Evolutionary conservation across 2,797 vertebrate genomes (phyloP).

Genomic region (Gobionotothen gibberifrons): DNA sequence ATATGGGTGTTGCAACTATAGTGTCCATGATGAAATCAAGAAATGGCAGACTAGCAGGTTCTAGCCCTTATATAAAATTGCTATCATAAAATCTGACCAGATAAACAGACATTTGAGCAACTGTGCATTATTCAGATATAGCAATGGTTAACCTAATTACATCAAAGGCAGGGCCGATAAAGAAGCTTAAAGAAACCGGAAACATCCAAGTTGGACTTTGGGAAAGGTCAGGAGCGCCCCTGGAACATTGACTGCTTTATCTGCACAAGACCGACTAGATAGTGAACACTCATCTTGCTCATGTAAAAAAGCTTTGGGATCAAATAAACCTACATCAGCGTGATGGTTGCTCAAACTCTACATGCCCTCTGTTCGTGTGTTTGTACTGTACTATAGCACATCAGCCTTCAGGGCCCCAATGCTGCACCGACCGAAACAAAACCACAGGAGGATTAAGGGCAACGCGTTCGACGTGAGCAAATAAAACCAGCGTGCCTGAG

Average conservation of each 20-base stretch:
- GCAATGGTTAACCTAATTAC: neutral
- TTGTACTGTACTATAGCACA: constrained; percentile 29
- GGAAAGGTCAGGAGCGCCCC: constrained; percentile 1
- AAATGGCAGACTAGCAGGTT: neutral
- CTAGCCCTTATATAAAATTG: neutral
- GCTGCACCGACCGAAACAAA: constrained; percentile 65
- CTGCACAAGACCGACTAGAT: constrained; percentile 5
- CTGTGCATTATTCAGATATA: neutral
- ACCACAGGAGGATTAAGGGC: constrained; percentile 71
- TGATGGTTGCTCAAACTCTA: constrained; percentile 17
- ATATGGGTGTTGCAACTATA: neutral
- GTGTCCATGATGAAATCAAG: neutral
- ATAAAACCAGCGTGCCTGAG: constrained; percentile 67
- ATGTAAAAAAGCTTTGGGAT: constrained; percentile 24
- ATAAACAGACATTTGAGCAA: neutral
- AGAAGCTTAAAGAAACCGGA: neutral
- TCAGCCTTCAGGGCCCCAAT: constrained; percentile 62
- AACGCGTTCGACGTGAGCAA: constrained; percentile 54
- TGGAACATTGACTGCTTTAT: constrained; percentile 12
- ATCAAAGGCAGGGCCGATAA: neutral
- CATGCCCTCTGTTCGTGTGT: constrained; percentile 40
- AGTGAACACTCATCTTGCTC: constrained; percentile 7
- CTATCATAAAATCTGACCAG: neutral
- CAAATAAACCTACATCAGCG: constrained; percentile 56
- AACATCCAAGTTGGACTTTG: neutral